Evolutionary conservation across 2,113 vertebrate genomes (phyloP).

Genomic region (Rousettus leschenaultii): DNA sequence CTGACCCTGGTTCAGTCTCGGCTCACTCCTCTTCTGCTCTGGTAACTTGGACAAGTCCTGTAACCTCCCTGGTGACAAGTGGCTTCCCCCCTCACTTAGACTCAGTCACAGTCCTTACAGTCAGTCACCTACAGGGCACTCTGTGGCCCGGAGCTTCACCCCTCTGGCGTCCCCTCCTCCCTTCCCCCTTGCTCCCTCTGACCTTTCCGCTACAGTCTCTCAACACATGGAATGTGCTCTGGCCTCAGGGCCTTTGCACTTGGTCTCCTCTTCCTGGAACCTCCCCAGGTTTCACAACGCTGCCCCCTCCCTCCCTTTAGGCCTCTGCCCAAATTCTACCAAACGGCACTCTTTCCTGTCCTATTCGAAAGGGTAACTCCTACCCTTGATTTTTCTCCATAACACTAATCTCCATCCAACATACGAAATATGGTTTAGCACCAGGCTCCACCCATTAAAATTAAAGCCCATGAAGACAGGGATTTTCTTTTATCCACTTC

Average conservation of each 20-base stretch:
- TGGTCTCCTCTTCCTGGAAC: neutral
- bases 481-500: neutral
- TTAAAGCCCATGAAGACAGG: neutral
- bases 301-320: neutral
- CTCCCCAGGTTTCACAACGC: too few species aligned
- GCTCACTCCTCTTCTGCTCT: neutral
- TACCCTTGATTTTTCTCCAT: neutral
- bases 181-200: neutral
- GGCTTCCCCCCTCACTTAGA: neutral
- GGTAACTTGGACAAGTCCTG: neutral
- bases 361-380: neutral
- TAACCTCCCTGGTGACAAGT: neutral
- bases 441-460: neutral
- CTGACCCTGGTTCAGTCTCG: neutral
- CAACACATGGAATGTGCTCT: neutral
- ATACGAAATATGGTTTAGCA: neutral
- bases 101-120: neutral
- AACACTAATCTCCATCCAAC: neutral
- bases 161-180: neutral
- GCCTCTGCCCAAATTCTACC: neutral
- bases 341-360: neutral
- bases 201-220: neutral
- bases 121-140: neutral
- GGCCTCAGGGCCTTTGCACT: neutral
- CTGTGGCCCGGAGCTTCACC: accelerated